phyloP scores from a whole-genome alignment of 2,797 vertebrate genomes.

The Octomys mimax region DNA sequence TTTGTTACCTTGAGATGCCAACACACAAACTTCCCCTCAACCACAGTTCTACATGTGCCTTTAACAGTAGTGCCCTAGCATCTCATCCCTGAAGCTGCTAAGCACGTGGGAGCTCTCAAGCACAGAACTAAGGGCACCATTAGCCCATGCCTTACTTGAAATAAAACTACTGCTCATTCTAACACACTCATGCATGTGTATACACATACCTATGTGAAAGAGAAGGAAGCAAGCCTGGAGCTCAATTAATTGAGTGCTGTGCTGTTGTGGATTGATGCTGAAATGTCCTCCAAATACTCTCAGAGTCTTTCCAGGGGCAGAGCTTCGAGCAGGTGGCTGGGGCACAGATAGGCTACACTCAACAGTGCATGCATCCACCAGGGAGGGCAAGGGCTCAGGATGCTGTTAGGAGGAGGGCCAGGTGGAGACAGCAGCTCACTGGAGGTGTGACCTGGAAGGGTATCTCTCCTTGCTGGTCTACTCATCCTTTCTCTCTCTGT shows the following conservation, averaged over 20 bases:
- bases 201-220: neutral
- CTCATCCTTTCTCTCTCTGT: neutral
- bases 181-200: neutral
- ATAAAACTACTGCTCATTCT: neutral
- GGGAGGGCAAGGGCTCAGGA: neutral
- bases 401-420: neutral
- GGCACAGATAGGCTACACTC: neutral
- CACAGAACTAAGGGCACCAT: neutral
- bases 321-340: neutral
- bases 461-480: neutral
- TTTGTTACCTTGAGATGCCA: neutral
- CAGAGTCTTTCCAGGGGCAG: neutral
- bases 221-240: neutral
- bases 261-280: neutral
- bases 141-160: neutral
- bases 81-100: neutral
- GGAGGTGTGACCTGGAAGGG: neutral
- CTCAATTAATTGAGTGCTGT: neutral
- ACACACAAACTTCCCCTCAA: neutral
- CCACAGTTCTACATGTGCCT: neutral
- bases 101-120: neutral
- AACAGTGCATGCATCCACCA: neutral
- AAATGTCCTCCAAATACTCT: neutral
- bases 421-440: neutral
- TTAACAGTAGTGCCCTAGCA: neutral